Conservation (phyloP, 2,113 vertebrate genomes). For the Odocoileus hemionus region DNA sequence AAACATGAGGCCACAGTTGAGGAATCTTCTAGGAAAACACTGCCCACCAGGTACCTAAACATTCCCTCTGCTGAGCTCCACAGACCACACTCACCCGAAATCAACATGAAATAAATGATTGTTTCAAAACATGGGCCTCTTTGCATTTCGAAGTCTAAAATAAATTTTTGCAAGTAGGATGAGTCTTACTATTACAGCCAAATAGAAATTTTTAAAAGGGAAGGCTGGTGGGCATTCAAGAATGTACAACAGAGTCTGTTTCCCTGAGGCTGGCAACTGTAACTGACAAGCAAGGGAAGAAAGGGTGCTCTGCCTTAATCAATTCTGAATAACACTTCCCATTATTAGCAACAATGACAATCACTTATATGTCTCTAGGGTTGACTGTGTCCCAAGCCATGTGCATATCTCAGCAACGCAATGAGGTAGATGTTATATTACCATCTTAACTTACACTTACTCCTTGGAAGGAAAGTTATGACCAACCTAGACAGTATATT, state of each 20-base stretch:
- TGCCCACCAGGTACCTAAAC: accelerated
- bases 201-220: background rate
- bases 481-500: background rate
- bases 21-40: background rate
- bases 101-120: background rate
- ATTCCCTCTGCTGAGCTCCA: background rate
- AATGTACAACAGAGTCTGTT: background rate
- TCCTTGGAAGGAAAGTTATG: background rate
- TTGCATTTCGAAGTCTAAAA: background rate
- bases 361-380: background rate
- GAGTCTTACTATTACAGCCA: background rate
- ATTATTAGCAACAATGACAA: background rate
- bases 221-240: background rate
- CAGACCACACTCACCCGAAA: background rate
- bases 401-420: background rate
- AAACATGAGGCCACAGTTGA: background rate
- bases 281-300: background rate
- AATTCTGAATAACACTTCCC: background rate
- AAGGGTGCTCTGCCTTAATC: background rate
- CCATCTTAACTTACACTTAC: background rate
- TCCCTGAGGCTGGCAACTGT: background rate
- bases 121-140: background rate
- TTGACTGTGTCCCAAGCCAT: background rate
- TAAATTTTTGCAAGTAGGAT: background rate
- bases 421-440: background rate